Base-by-base conservation (phyloP, 2,888 invertebrate genomes). In the Odontomyia ornata region DNA sequence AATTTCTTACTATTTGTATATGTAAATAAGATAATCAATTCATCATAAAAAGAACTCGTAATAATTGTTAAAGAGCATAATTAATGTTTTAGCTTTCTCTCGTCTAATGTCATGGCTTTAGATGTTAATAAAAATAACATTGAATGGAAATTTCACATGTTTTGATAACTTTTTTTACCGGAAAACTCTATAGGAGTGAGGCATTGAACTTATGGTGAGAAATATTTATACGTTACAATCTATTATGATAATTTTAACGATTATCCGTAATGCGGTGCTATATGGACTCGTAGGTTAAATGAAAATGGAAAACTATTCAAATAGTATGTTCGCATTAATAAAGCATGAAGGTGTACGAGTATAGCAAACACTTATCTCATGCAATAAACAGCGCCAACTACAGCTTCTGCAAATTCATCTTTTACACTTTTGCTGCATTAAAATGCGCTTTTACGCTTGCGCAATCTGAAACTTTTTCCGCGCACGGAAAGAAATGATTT, bases 61-160 rank as follows among this genome's bases (percentile, higher is more conserved):
- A 36, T 21, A 47, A 69, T 15, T 46, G 46, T 25, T 46, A 69
- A 23, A 47, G 43, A 47, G 43, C 13, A 13, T 30, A 46, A 69
- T 69, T 11, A 47, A 25, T 69, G 47, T 69, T 46, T 47, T 47
- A 65, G 69, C 69, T 69, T 47, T 11, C 30, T 11, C 43, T 13
- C 15, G 43, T 47, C 46, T n/a, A 67, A 43, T 64, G 30, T 67
- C 30, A 69, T 2, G 30, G 73, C 73, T 73, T 73, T 73, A 13
- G 23, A 36, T 73, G 73, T 73, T 73, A 73, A 73, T 60, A 73
- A 73, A 60, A 28, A 21, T 73, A 36, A 11, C 25, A 52, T 47
- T 57, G 21, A 73, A 57, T 57, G 36, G 36, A 23, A 60, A 73
- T 46, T 11, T 15, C 36, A 43, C 36, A 23, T n/a, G 21, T 3